Conservation (phyloP, 2,888 invertebrate species). For the Hypena proboscidalis region DNA sequence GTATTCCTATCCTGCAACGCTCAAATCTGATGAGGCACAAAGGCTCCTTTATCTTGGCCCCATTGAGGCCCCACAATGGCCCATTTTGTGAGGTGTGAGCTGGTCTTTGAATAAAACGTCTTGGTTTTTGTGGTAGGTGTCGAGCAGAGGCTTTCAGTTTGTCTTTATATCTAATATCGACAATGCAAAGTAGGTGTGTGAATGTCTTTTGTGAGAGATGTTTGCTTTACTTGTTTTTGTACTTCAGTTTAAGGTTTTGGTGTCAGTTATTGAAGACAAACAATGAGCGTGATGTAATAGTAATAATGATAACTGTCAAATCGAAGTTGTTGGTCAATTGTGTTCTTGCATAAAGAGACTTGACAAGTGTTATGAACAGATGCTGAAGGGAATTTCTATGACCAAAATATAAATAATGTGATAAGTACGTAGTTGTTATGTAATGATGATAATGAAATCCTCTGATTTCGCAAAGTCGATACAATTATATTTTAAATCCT, state of each 20-base stretch:
- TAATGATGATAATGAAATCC: too few relatives aligned
- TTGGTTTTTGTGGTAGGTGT: conserved; percentile 42
- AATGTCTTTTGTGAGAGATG: conserved; percentile 26
- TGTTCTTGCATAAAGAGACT: too few relatives aligned
- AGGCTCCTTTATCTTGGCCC: conserved; percentile 50
- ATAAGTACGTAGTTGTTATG: too few relatives aligned
- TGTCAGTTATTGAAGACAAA: not conserved
- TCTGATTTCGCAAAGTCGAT: too few relatives aligned
- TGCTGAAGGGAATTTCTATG: too few relatives aligned
- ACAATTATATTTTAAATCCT: too few relatives aligned
- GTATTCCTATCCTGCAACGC: conserved; percentile 38
- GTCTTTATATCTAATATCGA: conserved; percentile 16
- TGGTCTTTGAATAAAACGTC: conserved; percentile 31
- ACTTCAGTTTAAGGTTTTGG: not conserved
- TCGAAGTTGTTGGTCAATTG: too few relatives aligned
- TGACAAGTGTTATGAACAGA: too few relatives aligned
- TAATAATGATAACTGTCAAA: too few relatives aligned
- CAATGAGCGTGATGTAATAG: too few relatives aligned
- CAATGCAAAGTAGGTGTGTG: conserved; percentile 40
- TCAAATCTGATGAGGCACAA: conserved; percentile 32
- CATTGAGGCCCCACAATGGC: conserved; percentile 54
- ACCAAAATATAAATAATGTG: too few relatives aligned
- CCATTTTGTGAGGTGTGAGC: conserved; percentile 61
- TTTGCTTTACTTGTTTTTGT: conserved; percentile 11
- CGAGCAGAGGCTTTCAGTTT: conserved; percentile 20